phyloP scores from a whole-genome alignment of 2,888 invertebrate genomes.

The Leptothorax acervorum region DNA sequence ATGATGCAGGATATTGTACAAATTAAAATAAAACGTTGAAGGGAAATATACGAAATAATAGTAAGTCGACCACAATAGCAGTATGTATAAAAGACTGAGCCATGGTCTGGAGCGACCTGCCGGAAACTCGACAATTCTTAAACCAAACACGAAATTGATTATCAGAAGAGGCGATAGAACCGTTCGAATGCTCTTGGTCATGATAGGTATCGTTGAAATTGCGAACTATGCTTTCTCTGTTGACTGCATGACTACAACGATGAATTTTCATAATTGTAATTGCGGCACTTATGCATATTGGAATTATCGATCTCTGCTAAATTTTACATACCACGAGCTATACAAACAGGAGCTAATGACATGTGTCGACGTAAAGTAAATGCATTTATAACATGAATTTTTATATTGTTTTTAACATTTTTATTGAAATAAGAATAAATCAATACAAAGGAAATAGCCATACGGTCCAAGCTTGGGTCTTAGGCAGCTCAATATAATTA shows the following conservation, averaged over 20 bases:
- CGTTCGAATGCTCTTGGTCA: neutral
- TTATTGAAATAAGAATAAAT: neutral
- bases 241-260: neutral
- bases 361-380: neutral
- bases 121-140: slow-evolving; percentile 4
- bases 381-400: neutral
- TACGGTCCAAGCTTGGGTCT: too few species aligned
- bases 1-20: neutral
- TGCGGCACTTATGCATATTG: neutral
- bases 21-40: neutral
- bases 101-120: neutral
- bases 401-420: neutral
- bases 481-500: too few species aligned
- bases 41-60: neutral
- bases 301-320: neutral
- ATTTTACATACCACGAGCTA: neutral
- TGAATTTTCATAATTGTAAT: neutral
- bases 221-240: neutral
- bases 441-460: too few species aligned
- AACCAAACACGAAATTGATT: slow-evolving; percentile 9
- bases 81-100: neutral
- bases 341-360: neutral
- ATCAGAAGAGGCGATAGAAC: slow-evolving; percentile 4
- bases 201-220: neutral
- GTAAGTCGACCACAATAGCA: neutral